phyloP scores from a whole-genome alignment of 2,113 vertebrate genomes.

The Geococcyx californianus region DNA sequence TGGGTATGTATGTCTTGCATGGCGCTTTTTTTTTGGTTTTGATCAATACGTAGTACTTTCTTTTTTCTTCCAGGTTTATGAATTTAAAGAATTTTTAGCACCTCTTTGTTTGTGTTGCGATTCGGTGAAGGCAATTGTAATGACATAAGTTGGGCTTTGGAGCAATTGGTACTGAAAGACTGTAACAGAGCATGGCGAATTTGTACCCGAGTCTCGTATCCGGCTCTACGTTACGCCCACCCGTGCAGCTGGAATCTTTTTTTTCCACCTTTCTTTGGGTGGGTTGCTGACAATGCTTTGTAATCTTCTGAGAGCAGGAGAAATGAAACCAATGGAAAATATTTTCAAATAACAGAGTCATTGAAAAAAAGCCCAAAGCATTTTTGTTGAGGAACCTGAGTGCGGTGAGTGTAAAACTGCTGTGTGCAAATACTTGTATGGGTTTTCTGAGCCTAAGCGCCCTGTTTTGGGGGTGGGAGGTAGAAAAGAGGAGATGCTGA shows the following conservation, averaged over 20 bases:
- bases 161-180: neutral
- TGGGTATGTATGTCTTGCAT: slow-evolving; percentile 80
- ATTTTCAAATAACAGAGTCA: neutral
- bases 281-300: neutral
- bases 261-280: neutral
- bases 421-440: neutral
- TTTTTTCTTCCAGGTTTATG: rapidly evolving
- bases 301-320: neutral
- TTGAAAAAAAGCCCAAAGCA: neutral
- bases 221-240: neutral
- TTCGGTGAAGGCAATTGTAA: neutral
- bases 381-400: neutral
- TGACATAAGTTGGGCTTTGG: neutral
- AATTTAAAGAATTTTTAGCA: neutral
- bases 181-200: neutral
- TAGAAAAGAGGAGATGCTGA: neutral
- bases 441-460: neutral
- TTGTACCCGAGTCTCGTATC: neutral
- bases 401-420: neutral
- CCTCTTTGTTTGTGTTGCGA: neutral
- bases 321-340: neutral
- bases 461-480: neutral
- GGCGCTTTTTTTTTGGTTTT: neutral
- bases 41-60: neutral
- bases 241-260: neutral